Evolutionary conservation across 2,888 invertebrate genomes (phyloP), one percentile per base, ranked within the genome.

Genomic region (Herminia tarsipennalis): DNA sequence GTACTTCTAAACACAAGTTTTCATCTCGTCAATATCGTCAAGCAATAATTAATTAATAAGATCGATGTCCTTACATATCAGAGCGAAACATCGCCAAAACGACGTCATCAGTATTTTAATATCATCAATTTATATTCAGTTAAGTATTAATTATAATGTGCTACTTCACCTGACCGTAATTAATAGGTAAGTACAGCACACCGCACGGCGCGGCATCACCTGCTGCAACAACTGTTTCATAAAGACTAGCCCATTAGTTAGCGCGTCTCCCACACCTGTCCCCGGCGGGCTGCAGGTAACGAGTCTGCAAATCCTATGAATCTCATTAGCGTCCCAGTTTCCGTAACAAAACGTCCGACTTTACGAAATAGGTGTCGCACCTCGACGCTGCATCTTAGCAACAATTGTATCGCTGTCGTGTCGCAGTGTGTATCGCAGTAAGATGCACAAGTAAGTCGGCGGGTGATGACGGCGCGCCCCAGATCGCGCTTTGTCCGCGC

Each of bases 401-500:
- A 37, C 34, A 34, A 25, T 24, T 4, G 10, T 12, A 18, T 18
- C 2, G 16, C 1, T 3, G 9, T 27, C 5, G 6, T 36, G 18
- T 14, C 10, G 9, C 12, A 4, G 16, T 12, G 17, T 29, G 36
- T 48, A 32, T 39, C 20, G 28, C 34, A 36, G 14, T 2, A 13
- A 9, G 28, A 4, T n/a, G 33, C 17, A 42, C 43, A 40, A 41
- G 45, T 20, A 28, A 39, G 46, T 54, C 10, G 43, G 36, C 53
- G 53, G 29, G 34, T 63, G 66, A 67, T 67, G 49, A 62, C 51
- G 32, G 36, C 17, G 34, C 9, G 66, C 46, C 58, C 69, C 56
- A 66, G 50, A 47, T 65, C 37, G 28, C 52, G 41, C 27, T 46
- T 51, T 47, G 35, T 8, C n/a, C 29, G 30, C 22, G 53, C 29